Conservation (phyloP, 2,113 vertebrate genomes). For the Chloroceryle aenea region DNA sequence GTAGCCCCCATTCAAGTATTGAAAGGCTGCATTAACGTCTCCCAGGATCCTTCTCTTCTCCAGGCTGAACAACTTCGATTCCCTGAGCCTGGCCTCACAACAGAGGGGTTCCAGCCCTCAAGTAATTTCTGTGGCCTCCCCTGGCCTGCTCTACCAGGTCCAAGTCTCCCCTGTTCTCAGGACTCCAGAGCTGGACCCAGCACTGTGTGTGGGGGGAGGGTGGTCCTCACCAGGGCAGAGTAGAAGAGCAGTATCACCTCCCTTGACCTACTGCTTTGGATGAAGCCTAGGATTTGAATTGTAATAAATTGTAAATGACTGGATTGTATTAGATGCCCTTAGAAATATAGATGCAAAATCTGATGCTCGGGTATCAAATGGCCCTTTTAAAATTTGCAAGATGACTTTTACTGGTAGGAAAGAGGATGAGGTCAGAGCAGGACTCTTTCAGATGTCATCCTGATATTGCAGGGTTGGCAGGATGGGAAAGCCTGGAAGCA, state of each 20-base stretch:
- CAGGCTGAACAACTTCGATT: not conserved
- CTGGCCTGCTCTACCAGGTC: not conserved
- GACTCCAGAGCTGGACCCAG: not conserved
- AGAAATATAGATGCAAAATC: not conserved
- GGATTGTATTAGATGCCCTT: not conserved
- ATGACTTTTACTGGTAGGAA: not conserved
- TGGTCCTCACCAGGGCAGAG: not conserved
- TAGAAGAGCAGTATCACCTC: not conserved
- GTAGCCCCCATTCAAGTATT: not conserved
- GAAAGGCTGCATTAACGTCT: not conserved
- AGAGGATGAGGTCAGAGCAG: not conserved
- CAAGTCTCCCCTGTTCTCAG: not conserved
- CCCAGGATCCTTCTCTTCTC: not conserved
- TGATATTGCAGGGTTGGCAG: not conserved
- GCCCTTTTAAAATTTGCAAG: not conserved
- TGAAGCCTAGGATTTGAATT: not conserved
- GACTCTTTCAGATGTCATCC: not conserved
- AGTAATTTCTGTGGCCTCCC: not conserved
- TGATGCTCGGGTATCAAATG: not conserved
- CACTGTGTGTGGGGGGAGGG: not conserved
- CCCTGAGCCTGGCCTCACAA: not conserved
- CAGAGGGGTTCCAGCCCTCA: not conserved
- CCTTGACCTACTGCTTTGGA: not conserved
- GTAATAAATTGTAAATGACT: not conserved
- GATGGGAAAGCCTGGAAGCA: accelerated